Conservation (phyloP, 2,888 invertebrate genomes). For the Darwinula stevensoni region DNA sequence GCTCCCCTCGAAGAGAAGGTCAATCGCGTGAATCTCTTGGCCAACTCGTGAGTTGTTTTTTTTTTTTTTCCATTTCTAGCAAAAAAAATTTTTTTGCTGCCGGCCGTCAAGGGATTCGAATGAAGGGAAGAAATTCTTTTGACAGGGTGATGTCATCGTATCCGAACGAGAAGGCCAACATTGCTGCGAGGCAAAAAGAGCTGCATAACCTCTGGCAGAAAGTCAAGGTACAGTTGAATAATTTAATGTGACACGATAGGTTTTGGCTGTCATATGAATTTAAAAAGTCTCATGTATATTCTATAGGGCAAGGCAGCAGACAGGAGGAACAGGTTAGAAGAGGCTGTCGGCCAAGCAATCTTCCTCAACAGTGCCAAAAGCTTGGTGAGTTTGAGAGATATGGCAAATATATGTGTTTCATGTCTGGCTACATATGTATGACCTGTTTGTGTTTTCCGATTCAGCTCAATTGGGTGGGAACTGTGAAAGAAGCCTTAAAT, state of each 20-base stretch:
- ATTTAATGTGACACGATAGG: slow-evolving; percentile 5
- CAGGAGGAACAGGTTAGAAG: slow-evolving; percentile 52
- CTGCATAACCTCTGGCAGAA: slow-evolving; percentile 64
- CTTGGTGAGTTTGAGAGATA: slow-evolving; percentile 16
- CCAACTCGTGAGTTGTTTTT: slow-evolving; percentile 34
- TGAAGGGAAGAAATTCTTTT: no score
- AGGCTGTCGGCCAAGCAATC: slow-evolving; percentile 81
- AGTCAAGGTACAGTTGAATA: slow-evolving; percentile 21
- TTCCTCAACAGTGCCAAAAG: slow-evolving; percentile 58
- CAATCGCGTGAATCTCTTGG: slow-evolving; percentile 45
- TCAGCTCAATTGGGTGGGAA: slow-evolving; percentile 47
- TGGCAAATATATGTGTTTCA: background rate
- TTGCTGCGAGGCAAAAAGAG: slow-evolving; percentile 50
- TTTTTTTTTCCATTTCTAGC: no score
- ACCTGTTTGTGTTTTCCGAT: slow-evolving; percentile 6
- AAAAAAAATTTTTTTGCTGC: no score
- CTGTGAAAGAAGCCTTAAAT: slow-evolving; percentile 43
- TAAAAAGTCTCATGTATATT: no score
- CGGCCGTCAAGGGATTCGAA: no score
- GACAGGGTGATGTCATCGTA: slow-evolving; percentile 60
- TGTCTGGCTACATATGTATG: background rate
- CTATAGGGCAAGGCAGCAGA: slow-evolving; percentile 55
- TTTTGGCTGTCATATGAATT: slow-evolving; percentile 5
- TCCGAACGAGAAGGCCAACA: slow-evolving; percentile 61
- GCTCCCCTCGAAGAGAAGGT: slow-evolving; percentile 85